Evolutionary conservation across 37 sponge, comb jelly and placozoan species (phyloP).

Genomic region (Oscarella lobularis): DNA sequence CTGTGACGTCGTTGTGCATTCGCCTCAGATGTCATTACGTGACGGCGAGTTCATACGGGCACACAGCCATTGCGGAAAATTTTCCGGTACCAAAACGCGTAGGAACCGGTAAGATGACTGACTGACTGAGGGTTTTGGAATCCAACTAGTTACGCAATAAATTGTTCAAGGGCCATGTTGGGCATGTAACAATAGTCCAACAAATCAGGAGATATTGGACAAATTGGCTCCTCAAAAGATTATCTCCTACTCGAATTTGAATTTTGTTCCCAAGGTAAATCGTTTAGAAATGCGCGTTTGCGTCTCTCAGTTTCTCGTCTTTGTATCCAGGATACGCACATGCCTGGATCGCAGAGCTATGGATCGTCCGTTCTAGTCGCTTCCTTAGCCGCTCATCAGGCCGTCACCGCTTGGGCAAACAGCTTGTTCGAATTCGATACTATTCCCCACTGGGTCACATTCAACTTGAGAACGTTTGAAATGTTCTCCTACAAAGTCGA

Average conservation of each 20-base stretch:
- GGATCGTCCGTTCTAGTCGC: constrained; percentile 41
- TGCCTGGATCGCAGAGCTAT: constrained; percentile 21
- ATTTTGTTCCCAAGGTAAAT: constrained; percentile 33
- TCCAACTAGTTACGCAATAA: not conserved
- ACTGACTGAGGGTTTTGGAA: not conserved
- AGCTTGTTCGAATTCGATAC: constrained; percentile 17
- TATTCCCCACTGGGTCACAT: constrained; percentile 28
- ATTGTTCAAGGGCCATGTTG: constrained; percentile 31
- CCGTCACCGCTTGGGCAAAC: constrained; percentile 27
- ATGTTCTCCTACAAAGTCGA: constrained; percentile 27
- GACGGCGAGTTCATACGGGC: constrained; percentile 46
- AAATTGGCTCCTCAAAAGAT: constrained; percentile 23
- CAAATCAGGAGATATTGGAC: constrained; percentile 6
- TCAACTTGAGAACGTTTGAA: constrained; percentile 22
- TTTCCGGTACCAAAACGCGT: constrained; percentile 16
- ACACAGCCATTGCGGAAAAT: constrained; percentile 41
- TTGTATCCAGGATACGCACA: constrained; percentile 12
- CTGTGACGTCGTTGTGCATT: constrained; percentile 32
- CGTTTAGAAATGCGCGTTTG: not conserved
- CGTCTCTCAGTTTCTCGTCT: not conserved
- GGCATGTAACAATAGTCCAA: constrained; percentile 52
- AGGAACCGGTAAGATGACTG: no score
- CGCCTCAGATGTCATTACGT: constrained; percentile 26
- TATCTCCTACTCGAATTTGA: not conserved
- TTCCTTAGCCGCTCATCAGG: constrained; percentile 25